Evolutionary conservation across 2,888 invertebrate species (phyloP).

Genomic region (Limnephilus auricula): DNA sequence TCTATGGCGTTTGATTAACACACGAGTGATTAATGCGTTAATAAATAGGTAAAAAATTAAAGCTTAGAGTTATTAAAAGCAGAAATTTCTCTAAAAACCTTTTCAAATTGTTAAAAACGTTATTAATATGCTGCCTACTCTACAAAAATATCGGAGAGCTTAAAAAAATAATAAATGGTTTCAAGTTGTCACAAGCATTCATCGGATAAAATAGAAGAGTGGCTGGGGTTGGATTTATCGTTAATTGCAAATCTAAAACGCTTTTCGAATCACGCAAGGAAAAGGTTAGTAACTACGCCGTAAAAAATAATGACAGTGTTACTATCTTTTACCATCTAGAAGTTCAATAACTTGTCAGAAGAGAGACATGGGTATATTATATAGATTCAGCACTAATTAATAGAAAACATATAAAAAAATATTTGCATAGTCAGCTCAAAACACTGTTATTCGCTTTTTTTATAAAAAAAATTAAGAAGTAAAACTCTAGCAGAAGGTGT

Average conservation of each 20-base stretch:
- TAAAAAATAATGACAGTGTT: not conserved
- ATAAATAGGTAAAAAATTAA: not conserved
- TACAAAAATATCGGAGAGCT: not conserved
- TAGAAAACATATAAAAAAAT: not conserved
- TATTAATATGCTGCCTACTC: not conserved
- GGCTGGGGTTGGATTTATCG: not conserved
- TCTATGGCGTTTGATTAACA: not conserved
- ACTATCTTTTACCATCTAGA: not conserved
- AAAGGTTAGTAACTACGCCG: not conserved
- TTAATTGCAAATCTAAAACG: not conserved
- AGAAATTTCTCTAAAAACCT: not conserved
- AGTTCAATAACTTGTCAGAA: not conserved
- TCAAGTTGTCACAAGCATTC: not conserved
- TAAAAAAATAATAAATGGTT: not conserved
- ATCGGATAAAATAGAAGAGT: constrained; percentile 2
- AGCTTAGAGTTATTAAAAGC: not conserved
- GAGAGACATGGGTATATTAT: not conserved
- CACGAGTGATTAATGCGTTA: not conserved
- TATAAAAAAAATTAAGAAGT: not conserved
- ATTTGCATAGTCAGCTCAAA: not conserved
- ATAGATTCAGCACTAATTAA: not conserved
- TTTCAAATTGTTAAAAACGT: not conserved
- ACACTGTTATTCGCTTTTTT: not conserved
- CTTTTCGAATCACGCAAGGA: not conserved
- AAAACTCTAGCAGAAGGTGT: not conserved